A percentile compares a stretch with the other conserved stretches of the same genome.
Evolutionary conservation across 2,797 vertebrate genomes (phyloP).

Genomic region (Alosa sapidissima): DNA sequence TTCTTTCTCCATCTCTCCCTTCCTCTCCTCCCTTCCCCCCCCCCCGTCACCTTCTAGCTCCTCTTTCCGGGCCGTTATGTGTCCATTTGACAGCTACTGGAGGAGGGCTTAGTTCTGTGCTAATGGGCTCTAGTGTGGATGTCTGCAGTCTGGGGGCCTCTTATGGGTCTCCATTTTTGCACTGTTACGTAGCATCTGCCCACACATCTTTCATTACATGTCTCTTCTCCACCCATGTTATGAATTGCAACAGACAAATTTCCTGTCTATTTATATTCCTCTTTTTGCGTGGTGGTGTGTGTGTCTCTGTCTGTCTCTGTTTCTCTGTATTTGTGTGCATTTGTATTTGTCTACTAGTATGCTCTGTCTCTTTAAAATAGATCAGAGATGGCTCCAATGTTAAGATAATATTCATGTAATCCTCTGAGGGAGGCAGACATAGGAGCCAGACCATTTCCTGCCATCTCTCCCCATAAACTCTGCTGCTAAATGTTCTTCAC

Average conservation of each 20-base stretch:
- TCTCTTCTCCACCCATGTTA: background rate
- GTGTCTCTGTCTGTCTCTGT: background rate
- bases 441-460: background rate
- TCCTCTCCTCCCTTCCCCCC: background rate
- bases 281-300: background rate
- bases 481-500: background rate
- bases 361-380: background rate
- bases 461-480: background rate
- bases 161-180: background rate
- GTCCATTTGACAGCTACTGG: background rate
- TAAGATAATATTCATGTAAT: background rate
- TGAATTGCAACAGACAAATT: background rate
- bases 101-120: background rate
- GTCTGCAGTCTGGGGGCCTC: background rate
- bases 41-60: background rate
- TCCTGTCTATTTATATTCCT: background rate
- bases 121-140: background rate
- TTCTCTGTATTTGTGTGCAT: conserved; percentile 31
- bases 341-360: background rate
- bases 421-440: background rate
- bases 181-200: background rate
- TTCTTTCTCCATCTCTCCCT: background rate
- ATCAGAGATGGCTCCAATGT: conserved; percentile 31
- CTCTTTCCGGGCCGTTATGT: background rate
- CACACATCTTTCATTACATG: background rate